Evolutionary conservation across 2,797 vertebrate genomes (phyloP), one percentile per base, ranked within the genome.

Genomic region (Pseudomugil gertrudae): DNA sequence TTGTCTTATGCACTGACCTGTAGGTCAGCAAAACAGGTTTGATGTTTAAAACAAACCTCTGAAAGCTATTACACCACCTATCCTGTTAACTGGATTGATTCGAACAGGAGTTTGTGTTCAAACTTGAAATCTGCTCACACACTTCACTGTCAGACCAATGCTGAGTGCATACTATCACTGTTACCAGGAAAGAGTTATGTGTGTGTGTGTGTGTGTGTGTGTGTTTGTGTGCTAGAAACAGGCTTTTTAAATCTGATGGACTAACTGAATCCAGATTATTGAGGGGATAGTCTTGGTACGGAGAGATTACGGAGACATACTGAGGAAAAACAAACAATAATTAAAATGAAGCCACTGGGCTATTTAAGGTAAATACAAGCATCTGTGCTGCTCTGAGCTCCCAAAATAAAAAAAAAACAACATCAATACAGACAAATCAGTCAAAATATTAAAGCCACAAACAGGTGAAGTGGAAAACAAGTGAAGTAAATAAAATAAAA

Each of bases 1-100:
- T 6, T 26, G 26, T 13, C 11, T 50, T 50, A 50, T 40, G 48
- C 24, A 24, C 4, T 26, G 47, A 50, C 23, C 24, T 26, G 48
- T 50, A 50, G 48, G 48, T 26, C 57, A n/a, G 17, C 4, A 61
- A 61, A 48, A 61, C 7, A 60, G n/a, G 33, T n/a, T 60, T 27
- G 40, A 38, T n/a, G 21, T 11, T 14, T 38, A 29, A 52, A 43
- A 9, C 9, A 36, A 13, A 32, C 45, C 9, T 27, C 27, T 8
- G 43, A 33, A 50, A 38, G 32, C 26, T 1, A 27, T 29, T 38
- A 15, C n/a, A 17, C 24, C 5, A 19, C 26, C 17, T 53, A 21
- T 7, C 23, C 38, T 27, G 50, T 26, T 40, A 33, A 47, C 6
- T 55, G 24, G 50, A 61, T 24, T 27, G 48, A 52, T 52, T 52